These are phyloP conservation scores for Drosophila aldrichi DNA, from an alignment of 2,888 invertebrate genomes.

Conservation along the genomic window DNA sequence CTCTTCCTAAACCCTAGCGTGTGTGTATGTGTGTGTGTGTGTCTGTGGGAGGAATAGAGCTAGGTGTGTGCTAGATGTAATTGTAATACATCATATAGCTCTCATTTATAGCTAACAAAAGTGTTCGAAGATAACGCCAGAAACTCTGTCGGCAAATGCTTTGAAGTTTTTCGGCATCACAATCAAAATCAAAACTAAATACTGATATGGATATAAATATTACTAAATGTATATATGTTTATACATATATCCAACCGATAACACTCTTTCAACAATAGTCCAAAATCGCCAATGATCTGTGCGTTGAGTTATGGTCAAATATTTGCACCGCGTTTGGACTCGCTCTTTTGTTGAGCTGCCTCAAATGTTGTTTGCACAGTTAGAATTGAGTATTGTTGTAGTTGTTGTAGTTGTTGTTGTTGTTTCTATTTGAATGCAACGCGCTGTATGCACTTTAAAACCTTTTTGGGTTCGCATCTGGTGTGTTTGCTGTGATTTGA, in stretches of 20 bases:
- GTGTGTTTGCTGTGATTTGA: conserved; percentile 64
- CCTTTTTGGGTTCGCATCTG: conserved; percentile 50
- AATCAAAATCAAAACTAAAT: conserved; percentile 14
- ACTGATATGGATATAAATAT: background rate
- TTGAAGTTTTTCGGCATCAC: conserved; percentile 35
- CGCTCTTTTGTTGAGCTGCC: conserved; percentile 25
- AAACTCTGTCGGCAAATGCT: conserved; percentile 26
- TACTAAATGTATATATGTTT: background rate
- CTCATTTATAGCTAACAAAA: conserved; percentile 33
- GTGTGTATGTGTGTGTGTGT: conserved; percentile 5
- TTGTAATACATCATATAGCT: conserved; percentile 38
- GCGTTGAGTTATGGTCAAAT: conserved; percentile 50
- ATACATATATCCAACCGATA: conserved; percentile 8
- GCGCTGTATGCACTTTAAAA: conserved; percentile 50
- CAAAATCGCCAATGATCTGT: conserved; percentile 26
- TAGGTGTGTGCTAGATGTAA: conserved; percentile 10
- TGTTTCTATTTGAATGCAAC: conserved; percentile 40
- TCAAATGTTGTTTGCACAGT: conserved; percentile 46
- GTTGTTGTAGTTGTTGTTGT: conserved; percentile 18
- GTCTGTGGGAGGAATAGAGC: conserved; percentile 8
- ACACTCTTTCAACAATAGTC: conserved; percentile 1
- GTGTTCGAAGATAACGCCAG: conserved; percentile 44
- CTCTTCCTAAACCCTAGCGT: background rate
- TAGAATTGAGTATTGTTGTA: conserved; percentile 39
- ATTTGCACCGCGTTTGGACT: conserved; percentile 66